These are phyloP conservation scores for Dendrophyllia cribrosa DNA, from an alignment of 64 coral and sea anemone genomes.

Conservation along the genomic window DNA sequence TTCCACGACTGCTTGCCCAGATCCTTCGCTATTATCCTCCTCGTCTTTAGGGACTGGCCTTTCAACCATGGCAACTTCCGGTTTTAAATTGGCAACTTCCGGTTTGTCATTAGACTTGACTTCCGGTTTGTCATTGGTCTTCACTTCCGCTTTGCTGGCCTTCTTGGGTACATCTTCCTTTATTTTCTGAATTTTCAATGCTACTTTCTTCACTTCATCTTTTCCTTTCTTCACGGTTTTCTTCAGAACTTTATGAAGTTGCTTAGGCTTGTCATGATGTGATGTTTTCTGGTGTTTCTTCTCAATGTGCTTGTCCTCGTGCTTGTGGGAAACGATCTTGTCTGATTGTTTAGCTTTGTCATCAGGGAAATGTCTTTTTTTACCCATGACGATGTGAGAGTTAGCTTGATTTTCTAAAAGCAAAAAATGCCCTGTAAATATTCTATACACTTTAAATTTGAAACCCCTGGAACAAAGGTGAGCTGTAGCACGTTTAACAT, in stretches of 20 bases:
- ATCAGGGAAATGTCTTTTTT: conserved; percentile 42
- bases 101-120: conserved; percentile 11
- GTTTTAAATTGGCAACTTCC: neutral
- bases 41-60: conserved; percentile 5
- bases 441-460: too few species aligned
- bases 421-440: neutral
- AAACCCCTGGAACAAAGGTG: too few species aligned
- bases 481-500: too few species aligned
- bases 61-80: neutral
- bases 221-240: conserved; percentile 9
- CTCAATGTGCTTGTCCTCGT: neutral
- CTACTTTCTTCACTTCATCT: conserved; percentile 5
- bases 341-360: neutral
- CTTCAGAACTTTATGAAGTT: conserved; percentile 2
- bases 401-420: conserved; percentile 21
- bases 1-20: neutral
- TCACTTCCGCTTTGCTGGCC: neutral
- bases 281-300: neutral
- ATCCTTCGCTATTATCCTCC: neutral
- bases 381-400: conserved; percentile 22
- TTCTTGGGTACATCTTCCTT: neutral
- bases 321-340: neutral
- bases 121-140: neutral
- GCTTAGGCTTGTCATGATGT: neutral
- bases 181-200: conserved; percentile 17